Evolutionary conservation across 2,888 invertebrate species (phyloP).

Genomic region (Esperia sulphurella): DNA sequence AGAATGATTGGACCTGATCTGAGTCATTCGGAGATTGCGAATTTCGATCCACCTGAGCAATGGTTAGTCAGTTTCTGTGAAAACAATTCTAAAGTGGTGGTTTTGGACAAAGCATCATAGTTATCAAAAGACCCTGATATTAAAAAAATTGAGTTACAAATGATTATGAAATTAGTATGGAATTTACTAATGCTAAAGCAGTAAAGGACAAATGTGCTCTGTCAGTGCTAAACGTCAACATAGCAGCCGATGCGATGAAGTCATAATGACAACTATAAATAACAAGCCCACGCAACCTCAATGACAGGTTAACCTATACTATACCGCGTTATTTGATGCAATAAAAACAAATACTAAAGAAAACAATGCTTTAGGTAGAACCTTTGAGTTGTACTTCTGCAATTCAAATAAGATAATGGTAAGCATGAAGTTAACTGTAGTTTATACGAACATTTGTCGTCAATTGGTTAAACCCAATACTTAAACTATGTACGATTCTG

Average conservation of each 20-base stretch:
- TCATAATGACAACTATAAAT: conserved; percentile 68
- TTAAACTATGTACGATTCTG: no score
- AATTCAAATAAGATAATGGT: no score
- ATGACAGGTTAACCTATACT: conserved; percentile 39
- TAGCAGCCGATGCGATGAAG: conserved; percentile 53
- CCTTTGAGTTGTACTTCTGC: no score
- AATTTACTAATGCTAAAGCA: neutral
- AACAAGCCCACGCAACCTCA: conserved; percentile 54
- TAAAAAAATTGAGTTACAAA: neutral
- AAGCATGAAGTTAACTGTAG: no score
- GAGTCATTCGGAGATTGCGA: conserved; percentile 49
- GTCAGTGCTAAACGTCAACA: conserved; percentile 37
- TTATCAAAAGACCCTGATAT: conserved; percentile 19
- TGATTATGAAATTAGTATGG: neutral
- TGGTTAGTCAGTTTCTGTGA: conserved; percentile 38
- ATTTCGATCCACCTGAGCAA: conserved; percentile 44
- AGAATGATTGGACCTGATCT: conserved; percentile 56
- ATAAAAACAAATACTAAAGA: neutral
- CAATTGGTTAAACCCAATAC: no score
- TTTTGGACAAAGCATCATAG: conserved; percentile 12
- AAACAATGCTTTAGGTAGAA: neutral
- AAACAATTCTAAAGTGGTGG: conserved; percentile 15
- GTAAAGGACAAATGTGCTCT: conserved; percentile 17
- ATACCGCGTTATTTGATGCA: conserved; percentile 27
- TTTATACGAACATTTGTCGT: no score